Base-by-base conservation (phyloP, 2,113 vertebrate species). In the Cebus imitator region DNA sequence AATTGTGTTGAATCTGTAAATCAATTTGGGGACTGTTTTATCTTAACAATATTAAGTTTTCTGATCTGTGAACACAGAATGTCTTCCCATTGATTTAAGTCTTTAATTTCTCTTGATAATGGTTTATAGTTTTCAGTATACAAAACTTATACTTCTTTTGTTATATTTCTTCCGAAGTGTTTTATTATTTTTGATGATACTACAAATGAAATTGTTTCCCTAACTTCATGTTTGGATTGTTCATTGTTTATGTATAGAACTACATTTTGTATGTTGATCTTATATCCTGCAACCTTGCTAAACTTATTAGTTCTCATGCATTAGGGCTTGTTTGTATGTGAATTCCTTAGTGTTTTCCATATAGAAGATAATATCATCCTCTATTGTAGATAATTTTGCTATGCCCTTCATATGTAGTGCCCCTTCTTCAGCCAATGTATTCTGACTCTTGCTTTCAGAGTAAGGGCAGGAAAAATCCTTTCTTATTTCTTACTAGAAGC, bases 131-230 rank as follows among this genome's bases (percentile, higher is more conserved):
- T 92, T 87, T 57, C 35, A 48, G 20, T 90, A 43, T 94, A 92
- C 32, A 72, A 82, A 27, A 83, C 12, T 90, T 55, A 64, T 0
- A 68, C 14, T 91, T 78, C 61, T 81, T 75, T 70, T 84, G 43
- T 43, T 43, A 43, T 43, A 52, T 92, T 90, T 87, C 91, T 86
- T 94, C 43, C 57, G n/a, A 91, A 90, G 30, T 73, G n/a, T 87
- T 87, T 97, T 66, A 87, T 83, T 55, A 21, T 82, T 95, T 92
- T 73, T 43, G n/a, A 87, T 96, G 66, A 45, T 83, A 45, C 72
- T 73, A 40, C 87, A 86, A 79, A 85, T 91, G 81, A 13, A 79
- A 68, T 66, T 85, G 0, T 57, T 84, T 83, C 32, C 80, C 91
- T 78, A 8, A 57, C 82, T 95, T 92, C 6, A 70, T 48, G 78